Base-by-base conservation (phyloP, 2,888 invertebrate species). In the Hedychridium roseum region DNA sequence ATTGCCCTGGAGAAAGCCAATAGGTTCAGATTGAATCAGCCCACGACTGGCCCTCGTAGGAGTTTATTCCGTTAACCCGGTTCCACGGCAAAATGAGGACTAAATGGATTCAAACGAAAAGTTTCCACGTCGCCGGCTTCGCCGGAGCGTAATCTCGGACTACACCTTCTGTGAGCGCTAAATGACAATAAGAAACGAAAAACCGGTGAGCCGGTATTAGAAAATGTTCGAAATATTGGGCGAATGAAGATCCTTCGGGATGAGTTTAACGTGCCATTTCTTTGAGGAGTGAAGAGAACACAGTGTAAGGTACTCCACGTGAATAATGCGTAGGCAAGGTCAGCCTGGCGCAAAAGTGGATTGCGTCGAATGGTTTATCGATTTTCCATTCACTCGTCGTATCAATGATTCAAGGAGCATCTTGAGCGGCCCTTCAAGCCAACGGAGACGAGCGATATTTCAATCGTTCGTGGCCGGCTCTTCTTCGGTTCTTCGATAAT, bases 351-450 rank as follows among this genome's bases (percentile, higher is more conserved):
- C 45, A 38, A 39, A 20, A 40, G 36, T 38, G 39, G 41, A 48
- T 39, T 45, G 26, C 41, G 16, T 27, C 20, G 39, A 34, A 34
- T 32, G 21, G 43, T 26, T 47, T 57, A 66, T 66, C 54, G 64
- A 58, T 64, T 67, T 66, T 55, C 66, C 53, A 67, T 67, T 58
- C 65, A 50, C 54, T 53, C 50, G 31, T 27, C 49, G 30, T 52
- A 60, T 56, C 52, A 54, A 54, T 58, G 54, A 62, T 54, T 54
- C 60, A 54, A 47, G 27, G 43, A 38, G 40, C 42, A 37, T 17
- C 9, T 14, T 17, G 12, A 40, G 37, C 23, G 35, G 35, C 28
- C 43, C 40, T 46, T 50, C 35, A 23, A 53, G 47, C 31, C 30
- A 14, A 6, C n/a, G 7, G 12, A 34, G 34, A 16, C 37, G 30